Percentiles rank a stretch among this genome's conserved stretches.
Conservation (phyloP, 2,797 vertebrate species). For the Oreochromis mossambicus region DNA sequence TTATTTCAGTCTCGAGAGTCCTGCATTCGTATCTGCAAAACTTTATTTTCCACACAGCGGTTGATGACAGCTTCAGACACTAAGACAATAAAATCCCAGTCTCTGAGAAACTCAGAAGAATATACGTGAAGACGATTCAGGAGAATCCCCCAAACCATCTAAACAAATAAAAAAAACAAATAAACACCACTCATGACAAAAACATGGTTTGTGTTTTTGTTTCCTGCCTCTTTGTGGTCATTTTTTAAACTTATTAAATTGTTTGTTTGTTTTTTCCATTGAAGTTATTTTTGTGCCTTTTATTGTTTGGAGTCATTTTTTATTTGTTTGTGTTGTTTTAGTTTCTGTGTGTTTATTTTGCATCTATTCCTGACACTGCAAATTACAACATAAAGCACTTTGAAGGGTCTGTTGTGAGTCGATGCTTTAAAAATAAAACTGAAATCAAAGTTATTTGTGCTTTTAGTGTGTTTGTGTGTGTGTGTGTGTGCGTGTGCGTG, state of each 20-base stretch:
- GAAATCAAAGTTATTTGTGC: neutral
- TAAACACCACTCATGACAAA: rapidly evolving
- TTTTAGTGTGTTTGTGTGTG: rapidly evolving
- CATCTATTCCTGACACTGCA: neutral
- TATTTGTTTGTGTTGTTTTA: neutral
- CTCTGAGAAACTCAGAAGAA: neutral
- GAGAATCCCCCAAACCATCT: neutral
- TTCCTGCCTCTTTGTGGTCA: neutral
- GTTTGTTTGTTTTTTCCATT: neutral
- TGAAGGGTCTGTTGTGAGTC: neutral
- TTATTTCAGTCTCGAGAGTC: neutral
- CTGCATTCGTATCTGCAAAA: neutral
- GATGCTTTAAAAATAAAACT: neutral
- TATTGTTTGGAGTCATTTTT: neutral
- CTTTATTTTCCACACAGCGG: rapidly evolving
- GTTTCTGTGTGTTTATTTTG: neutral
- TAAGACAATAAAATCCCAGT: neutral
- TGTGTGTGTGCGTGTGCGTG: rapidly evolving
- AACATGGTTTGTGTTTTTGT: neutral
- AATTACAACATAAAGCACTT: rapidly evolving
- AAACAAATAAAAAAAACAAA: neutral
- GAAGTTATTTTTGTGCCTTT: neutral
- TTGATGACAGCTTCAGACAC: neutral
- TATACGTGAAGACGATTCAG: neutral
- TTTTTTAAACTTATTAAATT: neutral